Evolutionary conservation across 2,797 vertebrate genomes (phyloP), one percentile per base, ranked within the genome.

Genomic region (Ciconia nigra): DNA sequence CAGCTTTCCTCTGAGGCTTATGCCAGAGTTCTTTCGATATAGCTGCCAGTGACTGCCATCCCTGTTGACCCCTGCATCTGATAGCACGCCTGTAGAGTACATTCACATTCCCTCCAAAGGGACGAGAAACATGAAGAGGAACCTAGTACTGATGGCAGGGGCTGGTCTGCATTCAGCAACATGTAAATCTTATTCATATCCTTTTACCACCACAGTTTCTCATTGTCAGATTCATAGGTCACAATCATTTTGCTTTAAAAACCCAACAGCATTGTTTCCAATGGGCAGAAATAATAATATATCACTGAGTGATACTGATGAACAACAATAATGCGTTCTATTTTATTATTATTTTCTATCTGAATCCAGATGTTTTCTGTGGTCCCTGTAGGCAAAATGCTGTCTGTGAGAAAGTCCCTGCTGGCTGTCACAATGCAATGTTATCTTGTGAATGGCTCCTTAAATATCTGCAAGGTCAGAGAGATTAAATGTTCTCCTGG

Each of bases 381-480:
- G 41, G 91, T 92, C 73, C 69, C 63, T 87, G 78, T 83, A 94
- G 94, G 97, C 77, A 94, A 97, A 98, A 90, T 76, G 29, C 80
- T 94, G 83, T 83, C 86, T 94, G 69, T 92, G 79, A 95, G 83
- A 94, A 95, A 96, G 89, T 83, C 83, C 81, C 95, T 91, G 93
- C 90, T 93, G 88, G 57, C 96, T 97, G 94, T 96, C 96, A 97
- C 73, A 84, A 51, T 80, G 72, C 84, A 97, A 89, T 94, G 82
- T 92, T 96, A 95, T 89, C 80, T 96, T 80, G 83, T 91, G 96
- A 97, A 92, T 94, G 88, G 89, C 93, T 97, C 97, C 96, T 97
- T 97, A 98, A 97, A 97, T 97, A 97, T 96, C 95, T 96, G 67
- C 97, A 98, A 98, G 97, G 97, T 98, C 97, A 97, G 21, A 78